These are phyloP conservation scores for Eurystomus gularis DNA, from an alignment of 2,113 vertebrate species.

Conservation along the genomic window DNA sequence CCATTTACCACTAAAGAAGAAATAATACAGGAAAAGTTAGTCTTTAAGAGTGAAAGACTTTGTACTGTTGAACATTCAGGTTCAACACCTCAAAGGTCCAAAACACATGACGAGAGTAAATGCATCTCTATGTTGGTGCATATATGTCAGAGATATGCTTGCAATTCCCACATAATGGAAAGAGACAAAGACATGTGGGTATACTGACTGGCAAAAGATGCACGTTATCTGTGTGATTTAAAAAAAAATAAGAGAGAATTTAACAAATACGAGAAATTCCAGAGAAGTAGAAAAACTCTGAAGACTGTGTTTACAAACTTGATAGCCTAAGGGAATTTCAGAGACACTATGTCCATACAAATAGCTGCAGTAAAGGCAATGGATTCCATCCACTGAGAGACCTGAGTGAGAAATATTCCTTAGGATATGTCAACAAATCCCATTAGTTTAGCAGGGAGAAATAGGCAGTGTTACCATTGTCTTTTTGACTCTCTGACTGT, in stretches of 20 bases:
- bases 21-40: neutral
- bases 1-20: neutral
- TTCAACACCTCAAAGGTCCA: neutral
- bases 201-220: neutral
- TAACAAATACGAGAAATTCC: neutral
- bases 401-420: slow-evolving; percentile 14
- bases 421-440: slow-evolving; percentile 6
- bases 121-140: neutral
- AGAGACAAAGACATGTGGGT: accelerated
- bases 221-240: neutral
- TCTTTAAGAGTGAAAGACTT: neutral
- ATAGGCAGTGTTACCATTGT: neutral
- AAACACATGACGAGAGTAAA: neutral
- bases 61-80: neutral
- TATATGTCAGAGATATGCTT: neutral
- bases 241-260: neutral
- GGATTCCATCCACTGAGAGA: neutral
- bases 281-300: neutral
- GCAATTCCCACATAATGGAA: neutral
- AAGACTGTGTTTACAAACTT: neutral
- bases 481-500: neutral
- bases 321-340: neutral
- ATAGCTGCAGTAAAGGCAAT: neutral
- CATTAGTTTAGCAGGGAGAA: neutral
- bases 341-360: neutral